Evolutionary conservation across 2,888 invertebrate species (phyloP).

Genomic region (Schrankia costaestrigalis): DNA sequence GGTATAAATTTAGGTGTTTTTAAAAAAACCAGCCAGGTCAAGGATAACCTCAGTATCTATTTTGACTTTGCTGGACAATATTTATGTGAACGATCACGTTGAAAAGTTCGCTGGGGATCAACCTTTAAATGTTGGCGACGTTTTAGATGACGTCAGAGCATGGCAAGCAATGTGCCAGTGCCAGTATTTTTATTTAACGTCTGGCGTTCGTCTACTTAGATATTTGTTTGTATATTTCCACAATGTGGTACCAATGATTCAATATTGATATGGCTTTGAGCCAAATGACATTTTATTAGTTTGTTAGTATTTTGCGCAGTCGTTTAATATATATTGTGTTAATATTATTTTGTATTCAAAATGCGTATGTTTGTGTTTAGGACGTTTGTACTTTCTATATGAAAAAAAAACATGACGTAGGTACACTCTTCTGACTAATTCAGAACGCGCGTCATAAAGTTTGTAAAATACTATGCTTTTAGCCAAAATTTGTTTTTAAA

Average conservation of each 20-base stretch:
- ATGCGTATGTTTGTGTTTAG: conserved; percentile 1
- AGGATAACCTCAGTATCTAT: too few species aligned
- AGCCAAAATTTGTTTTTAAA: too few species aligned
- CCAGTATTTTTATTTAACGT: conserved; percentile 45
- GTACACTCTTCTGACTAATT: too few species aligned
- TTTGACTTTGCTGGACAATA: too few species aligned
- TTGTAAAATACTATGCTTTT: too few species aligned
- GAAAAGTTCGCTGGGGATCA: too few species aligned
- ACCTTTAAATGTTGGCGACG: conserved; percentile 30
- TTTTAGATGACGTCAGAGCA: conserved; percentile 31
- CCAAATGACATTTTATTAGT: conserved; percentile 30
- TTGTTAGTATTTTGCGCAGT: conserved; percentile 25
- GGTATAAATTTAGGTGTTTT: too few species aligned
- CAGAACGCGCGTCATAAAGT: too few species aligned
- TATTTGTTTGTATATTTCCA: conserved; percentile 43
- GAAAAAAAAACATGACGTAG: too few species aligned
- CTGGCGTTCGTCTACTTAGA: conserved; percentile 53
- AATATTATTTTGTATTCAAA: conserved; percentile 6
- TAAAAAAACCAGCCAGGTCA: too few species aligned
- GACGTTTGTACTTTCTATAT: too few species aligned
- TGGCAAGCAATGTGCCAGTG: conserved; percentile 31
- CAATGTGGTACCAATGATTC: conserved; percentile 35
- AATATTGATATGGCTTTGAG: conserved; percentile 29
- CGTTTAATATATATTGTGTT: conserved; percentile 5
- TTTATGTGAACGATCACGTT: too few species aligned